Conservation (phyloP, 2,888 invertebrate genomes). For the Dicycla oo region DNA sequence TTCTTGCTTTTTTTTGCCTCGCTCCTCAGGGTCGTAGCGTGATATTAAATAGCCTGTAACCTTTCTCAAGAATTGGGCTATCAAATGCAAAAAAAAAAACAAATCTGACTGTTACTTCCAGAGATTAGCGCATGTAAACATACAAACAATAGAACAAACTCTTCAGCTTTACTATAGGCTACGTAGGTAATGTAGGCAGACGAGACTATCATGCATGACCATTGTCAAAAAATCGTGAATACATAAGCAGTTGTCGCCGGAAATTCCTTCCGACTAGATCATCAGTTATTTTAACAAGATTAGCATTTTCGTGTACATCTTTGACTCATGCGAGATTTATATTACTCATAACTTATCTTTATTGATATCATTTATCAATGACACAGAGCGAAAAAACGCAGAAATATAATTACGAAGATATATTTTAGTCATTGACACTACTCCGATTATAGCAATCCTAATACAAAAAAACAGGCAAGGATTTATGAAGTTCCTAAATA, state of each 20-base stretch:
- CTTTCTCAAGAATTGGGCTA: too few relatives aligned
- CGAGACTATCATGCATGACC: neutral
- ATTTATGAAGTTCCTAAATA: neutral
- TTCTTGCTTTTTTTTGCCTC: too few relatives aligned
- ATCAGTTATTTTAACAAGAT: slow-evolving; percentile 19
- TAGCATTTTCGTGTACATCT: slow-evolving; percentile 9
- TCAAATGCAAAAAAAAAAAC: too few relatives aligned
- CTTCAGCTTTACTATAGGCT: too few relatives aligned
- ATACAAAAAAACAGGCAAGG: neutral
- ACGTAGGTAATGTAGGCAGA: slow-evolving; percentile 2
- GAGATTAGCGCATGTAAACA: too few relatives aligned
- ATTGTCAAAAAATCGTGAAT: slow-evolving; percentile 22
- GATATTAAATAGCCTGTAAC: too few relatives aligned
- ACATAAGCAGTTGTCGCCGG: slow-evolving; percentile 27
- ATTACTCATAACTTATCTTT: slow-evolving; percentile 19
- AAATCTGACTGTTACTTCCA: too few relatives aligned
- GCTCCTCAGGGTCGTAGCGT: too few relatives aligned
- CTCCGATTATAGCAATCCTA: neutral
- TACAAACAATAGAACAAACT: too few relatives aligned
- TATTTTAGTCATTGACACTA: neutral
- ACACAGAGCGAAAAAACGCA: neutral
- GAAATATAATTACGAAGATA: neutral
- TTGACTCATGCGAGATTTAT: slow-evolving; percentile 30
- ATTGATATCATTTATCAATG: slow-evolving; percentile 31
- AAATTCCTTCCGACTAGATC: slow-evolving; percentile 44